These are phyloP conservation scores for Cyprinodon tularosa DNA, from an alignment of 2,113 vertebrate species.

Conservation along the genomic window DNA sequence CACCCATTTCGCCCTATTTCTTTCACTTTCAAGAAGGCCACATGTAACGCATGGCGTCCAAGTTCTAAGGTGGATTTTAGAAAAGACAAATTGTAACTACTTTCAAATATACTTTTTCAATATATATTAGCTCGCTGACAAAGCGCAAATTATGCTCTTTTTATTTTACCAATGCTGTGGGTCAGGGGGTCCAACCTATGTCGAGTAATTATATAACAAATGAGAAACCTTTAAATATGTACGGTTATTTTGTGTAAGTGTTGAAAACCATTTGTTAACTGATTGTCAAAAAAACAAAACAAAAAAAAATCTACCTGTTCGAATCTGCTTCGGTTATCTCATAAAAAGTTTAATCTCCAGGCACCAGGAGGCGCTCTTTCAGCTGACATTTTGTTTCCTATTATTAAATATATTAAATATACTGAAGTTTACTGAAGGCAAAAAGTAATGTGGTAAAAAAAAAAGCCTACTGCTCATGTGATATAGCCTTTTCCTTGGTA, in stretches of 20 bases:
- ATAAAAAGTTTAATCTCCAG: neutral
- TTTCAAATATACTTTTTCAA: constrained; percentile 20
- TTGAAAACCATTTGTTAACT: neutral
- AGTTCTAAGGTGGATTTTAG: neutral
- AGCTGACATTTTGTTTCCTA: constrained; percentile 10
- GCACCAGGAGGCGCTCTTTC: constrained; percentile 61
- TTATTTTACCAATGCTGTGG: constrained; percentile 27
- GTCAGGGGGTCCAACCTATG: constrained; percentile 48
- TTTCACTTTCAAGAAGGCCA: no score
- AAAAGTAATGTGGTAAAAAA: neutral
- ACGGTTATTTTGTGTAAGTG: neutral
- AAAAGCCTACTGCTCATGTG: no score
- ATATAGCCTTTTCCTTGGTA: no score
- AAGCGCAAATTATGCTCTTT: constrained; percentile 14
- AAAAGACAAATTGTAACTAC: neutral
- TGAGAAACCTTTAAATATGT: neutral
- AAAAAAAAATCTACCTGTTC: neutral
- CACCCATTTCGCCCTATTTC: neutral
- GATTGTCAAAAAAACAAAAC: neutral
- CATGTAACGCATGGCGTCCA: neutral
- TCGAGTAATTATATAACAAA: neutral
- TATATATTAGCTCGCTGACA: constrained; percentile 9
- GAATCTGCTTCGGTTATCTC: constrained; percentile 3
- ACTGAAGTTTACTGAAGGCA: constrained; percentile 4
- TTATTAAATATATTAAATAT: neutral